Percentiles rank a stretch among this genome's conserved stretches.
Evolutionary conservation across 2,113 vertebrate genomes (phyloP).

Genomic region (Nematolebias whitei): DNA sequence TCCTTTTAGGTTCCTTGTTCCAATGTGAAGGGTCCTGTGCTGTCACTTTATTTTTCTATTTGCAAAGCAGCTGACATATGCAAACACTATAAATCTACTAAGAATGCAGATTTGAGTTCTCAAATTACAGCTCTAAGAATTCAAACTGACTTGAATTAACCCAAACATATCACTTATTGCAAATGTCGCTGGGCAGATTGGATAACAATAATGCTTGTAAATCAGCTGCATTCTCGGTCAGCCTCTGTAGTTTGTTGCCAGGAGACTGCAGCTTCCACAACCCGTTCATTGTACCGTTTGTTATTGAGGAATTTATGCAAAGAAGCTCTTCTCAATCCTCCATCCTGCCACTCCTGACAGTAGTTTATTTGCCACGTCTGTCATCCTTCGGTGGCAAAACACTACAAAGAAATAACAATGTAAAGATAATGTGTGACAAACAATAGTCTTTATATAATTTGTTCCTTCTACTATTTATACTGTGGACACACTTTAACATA

Average conservation of each 20-base stretch:
- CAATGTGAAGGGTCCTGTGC: neutral
- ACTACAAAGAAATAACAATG: neutral
- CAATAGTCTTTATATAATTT: neutral
- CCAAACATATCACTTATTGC: neutral
- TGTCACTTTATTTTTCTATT: constrained; percentile 14
- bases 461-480: constrained; percentile 2
- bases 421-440: constrained; percentile 9
- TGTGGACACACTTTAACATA: constrained; percentile 8
- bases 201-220: neutral
- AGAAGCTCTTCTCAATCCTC: neutral
- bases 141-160: neutral
- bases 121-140: neutral
- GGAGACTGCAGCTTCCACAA: neutral
- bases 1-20: neutral
- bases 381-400: constrained; percentile 10
- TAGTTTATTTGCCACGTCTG: constrained; percentile 11
- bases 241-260: constrained; percentile 9
- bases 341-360: neutral
- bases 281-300: constrained; percentile 3
- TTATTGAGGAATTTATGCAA: constrained; percentile 26
- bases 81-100: constrained; percentile 2
- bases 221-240: neutral
- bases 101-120: neutral
- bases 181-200: neutral
- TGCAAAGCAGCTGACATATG: neutral